Conservation (phyloP, 2,797 vertebrate genomes). For the Lacerta viridis region DNA sequence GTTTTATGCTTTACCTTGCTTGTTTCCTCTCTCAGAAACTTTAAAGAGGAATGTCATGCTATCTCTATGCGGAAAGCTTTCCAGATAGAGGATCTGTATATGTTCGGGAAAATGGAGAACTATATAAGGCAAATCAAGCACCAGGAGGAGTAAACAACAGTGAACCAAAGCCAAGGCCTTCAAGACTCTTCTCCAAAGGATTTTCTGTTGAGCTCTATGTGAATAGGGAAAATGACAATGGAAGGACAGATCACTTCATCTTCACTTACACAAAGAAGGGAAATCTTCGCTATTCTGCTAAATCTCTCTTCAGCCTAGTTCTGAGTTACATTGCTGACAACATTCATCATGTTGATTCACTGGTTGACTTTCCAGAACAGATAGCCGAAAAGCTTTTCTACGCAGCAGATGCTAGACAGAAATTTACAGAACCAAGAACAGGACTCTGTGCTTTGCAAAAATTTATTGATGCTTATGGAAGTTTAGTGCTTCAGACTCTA, state of each 20-base stretch:
- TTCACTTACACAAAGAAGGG: constrained; percentile 94
- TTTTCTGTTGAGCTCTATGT: constrained; percentile 85
- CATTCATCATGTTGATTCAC: constrained; percentile 92
- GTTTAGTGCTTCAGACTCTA: constrained; percentile 89
- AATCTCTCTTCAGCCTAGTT: constrained; percentile 91
- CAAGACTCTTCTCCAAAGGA: constrained; percentile 82
- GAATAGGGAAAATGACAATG: constrained; percentile 80
- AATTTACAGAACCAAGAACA: constrained; percentile 87
- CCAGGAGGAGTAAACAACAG: constrained; percentile 75
- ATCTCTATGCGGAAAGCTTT: constrained; percentile 73
- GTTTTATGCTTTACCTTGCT: constrained; percentile 27
- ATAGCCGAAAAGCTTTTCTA: constrained; percentile 93
- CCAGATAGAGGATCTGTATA: constrained; percentile 84
- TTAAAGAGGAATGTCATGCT: constrained; percentile 80
- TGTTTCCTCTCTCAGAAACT: constrained; percentile 69
- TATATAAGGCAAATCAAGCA: constrained; percentile 82
- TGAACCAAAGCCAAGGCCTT: constrained; percentile 79
- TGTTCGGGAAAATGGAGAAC: constrained; percentile 89
- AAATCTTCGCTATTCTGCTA: constrained; percentile 91
- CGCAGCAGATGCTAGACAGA: constrained; percentile 90
- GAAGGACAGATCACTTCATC: constrained; percentile 89
- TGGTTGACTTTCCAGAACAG: constrained; percentile 95
- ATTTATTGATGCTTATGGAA: constrained; percentile 93
- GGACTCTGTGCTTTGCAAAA: constrained; percentile 88
- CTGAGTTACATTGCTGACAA: constrained; percentile 93